Evolutionary conservation across 2,113 vertebrate genomes (phyloP), one percentile per base, ranked within the genome.

Genomic region (Myotis brandtii): DNA sequence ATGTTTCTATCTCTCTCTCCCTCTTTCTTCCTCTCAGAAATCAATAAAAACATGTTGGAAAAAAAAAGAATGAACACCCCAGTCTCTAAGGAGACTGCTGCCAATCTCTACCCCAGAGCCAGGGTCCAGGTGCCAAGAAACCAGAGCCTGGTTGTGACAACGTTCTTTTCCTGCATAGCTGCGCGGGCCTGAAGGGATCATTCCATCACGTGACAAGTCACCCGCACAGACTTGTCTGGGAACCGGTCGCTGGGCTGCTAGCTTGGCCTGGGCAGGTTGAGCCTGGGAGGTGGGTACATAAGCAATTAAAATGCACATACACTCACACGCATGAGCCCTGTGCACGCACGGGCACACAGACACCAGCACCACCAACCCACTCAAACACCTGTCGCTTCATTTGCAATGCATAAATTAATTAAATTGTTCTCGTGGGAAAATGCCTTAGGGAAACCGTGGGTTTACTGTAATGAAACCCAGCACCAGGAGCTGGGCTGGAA

Each of bases 361-460:
- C 72, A 54, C 21, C 25, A 43, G 66, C 43, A 40, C 54, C 6
- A 56, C 37, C 96, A 95, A 91, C 95, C 95, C 70, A 81, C 89
- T 97, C 97, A 89, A 34, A 81, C 89, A 95, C 95, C 62, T 97
- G 95, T 96, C 95, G 86, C 70, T 97, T 95, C 86, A 95, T 96
- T 96, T 90, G 81, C 97, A 98, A 96, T 73, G 96, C 97, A 95
- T 97, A 95, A 96, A 96, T 97, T 96, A 96, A 98, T 97, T 97
- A 92, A 97, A 94, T 96, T 48, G 90, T 75, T 95, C 97, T 97
- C 97, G 50, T 97, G 97, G 97, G 97, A 97, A 98, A 97, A 97
- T 9, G 94, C 9, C 86, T 77, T 21, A 27, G 73, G 59, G 95
- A 97, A 98, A 86, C 43, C 40, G 12, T 75, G 70, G 46, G 48